A percentile compares a stretch with the other conserved stretches of the same genome.
phyloP scores from a whole-genome alignment of 2,797 vertebrate genomes.

The Alfaro cultratus region DNA sequence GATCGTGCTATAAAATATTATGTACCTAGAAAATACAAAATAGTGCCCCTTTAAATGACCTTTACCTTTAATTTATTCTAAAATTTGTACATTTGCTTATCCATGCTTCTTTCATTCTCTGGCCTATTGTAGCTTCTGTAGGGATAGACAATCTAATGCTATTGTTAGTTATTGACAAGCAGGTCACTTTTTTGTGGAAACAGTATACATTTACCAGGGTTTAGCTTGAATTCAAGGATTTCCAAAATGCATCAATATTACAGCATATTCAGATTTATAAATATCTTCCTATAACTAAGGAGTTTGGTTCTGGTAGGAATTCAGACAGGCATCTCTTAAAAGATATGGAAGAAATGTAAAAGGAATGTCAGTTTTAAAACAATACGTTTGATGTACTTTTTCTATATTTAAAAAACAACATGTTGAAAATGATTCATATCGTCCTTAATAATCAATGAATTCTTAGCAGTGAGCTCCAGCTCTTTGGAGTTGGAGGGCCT shows the following conservation, averaged over 20 bases:
- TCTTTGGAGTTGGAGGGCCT: background rate
- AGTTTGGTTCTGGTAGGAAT: background rate
- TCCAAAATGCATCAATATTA: background rate
- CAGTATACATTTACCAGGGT: no score
- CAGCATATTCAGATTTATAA: background rate
- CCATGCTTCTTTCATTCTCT: background rate
- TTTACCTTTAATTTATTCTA: background rate
- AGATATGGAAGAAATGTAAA: no score
- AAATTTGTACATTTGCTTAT: background rate
- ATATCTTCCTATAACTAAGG: background rate
- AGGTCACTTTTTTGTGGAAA: background rate
- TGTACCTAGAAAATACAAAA: no score
- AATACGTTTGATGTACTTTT: no score
- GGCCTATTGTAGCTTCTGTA: background rate
- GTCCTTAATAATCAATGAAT: no score
- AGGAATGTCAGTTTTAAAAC: no score
- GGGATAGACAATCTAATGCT: background rate
- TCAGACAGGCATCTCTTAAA: background rate
- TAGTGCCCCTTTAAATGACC: no score
- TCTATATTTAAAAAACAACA: no score
- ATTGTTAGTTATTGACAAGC: background rate
- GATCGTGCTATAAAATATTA: no score
- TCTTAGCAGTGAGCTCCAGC: background rate
- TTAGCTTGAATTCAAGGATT: no score
- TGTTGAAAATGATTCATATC: no score